Base-by-base conservation (phyloP, 1,140 invertebrate species). In the Drosophila nigromelanica region DNA sequence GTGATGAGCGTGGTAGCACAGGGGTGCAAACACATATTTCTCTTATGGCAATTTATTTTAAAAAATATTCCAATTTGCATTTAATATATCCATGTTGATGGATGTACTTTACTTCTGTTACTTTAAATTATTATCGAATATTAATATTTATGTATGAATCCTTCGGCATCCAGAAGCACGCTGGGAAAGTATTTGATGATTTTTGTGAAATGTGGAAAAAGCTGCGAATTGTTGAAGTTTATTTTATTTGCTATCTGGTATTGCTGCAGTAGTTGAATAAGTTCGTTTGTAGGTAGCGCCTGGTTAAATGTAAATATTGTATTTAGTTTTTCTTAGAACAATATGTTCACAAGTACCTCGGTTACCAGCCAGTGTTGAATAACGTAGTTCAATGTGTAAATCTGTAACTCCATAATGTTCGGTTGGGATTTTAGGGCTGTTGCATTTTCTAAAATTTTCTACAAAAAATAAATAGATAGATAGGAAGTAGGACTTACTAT, bases 321-420 rank as follows among this genome's bases (percentile, higher is more conserved):
- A 14, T 24, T 24, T 14, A 56, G 5, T 15, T 11, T 14, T n/a
- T 56, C 15, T 6, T 8, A n/a, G 30, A 27, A 0, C 11, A 11
- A 27, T 1, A 12, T 5, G 30, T 14, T 15, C 27, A 51, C 43
- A 37, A 1, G 3, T 55, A 33, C 15, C 14, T 72, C 63, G 5
- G 52, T 48, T 7, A 48, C 35, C 18, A 78, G 2, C 76, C 66
- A 85, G 8, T 54, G 24, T 24, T 85, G 80, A 1, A 85, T 68
- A 4, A 80, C 33, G 24, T 24, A 80, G 27, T 80, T 85, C 1
- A 85, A 18, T 12, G 80, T 72, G 15, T 83, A 83, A 0, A 70
- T 61, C 40, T 81, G 71, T 0, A 83, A 10, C 2, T 70, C 30
- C 68, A 76, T 73, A 7, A 83, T 6, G 33, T 27, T 58, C 4